Base-by-base conservation (phyloP, 2,888 invertebrate species). In the Villa cingulata region DNA sequence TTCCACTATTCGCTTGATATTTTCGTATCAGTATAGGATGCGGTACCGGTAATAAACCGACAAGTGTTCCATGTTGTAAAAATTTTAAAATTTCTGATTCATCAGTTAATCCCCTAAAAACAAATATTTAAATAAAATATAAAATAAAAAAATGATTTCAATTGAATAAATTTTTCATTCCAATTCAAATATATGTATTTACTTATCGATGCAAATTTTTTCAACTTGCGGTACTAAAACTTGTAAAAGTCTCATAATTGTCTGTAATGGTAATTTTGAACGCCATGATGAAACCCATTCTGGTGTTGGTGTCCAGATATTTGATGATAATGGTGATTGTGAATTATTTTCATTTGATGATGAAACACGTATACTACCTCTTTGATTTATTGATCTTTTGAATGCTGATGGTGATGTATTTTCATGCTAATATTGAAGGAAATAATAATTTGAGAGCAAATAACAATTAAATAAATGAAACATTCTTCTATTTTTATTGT, bases 181-280 rank as follows among this genome's bases (percentile, higher is more conserved):
- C n/a, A 18, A 27, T 16, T 20, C 17, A 23, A 37, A 37, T n/a
- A n/a, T 3, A n/a, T n/a, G n/a, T n/a, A 48, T 80, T 73, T 63
- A 91, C 91, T 94, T 95, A 70, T 96, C 98, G 62, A 98, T 98
- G 72, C 98, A 99, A 59, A 98, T 98, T 74, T 98, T 99, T 73
- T 99, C 98, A 19, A 98, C 98, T 73, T 99, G 98, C 46, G 98
- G 98, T 55, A 98, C 98, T 6, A 98, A 75, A 29, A 99, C 97
- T 73, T 99, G 98, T 56, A 98, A 72, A 62, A 98, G 77, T 57
- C 98, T 74, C 97, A 98, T 98, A 59, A 99, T 97, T 46, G 98
- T 99, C 75, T 98, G 98, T 57, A 98, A 73, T 7, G 98, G 98
- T 55, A 98, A 74, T 71, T 97, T 96, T 53, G 83, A 83, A 64